Base-by-base conservation (phyloP, 2,797 vertebrate species). In the Bucorvus abyssinicus region DNA sequence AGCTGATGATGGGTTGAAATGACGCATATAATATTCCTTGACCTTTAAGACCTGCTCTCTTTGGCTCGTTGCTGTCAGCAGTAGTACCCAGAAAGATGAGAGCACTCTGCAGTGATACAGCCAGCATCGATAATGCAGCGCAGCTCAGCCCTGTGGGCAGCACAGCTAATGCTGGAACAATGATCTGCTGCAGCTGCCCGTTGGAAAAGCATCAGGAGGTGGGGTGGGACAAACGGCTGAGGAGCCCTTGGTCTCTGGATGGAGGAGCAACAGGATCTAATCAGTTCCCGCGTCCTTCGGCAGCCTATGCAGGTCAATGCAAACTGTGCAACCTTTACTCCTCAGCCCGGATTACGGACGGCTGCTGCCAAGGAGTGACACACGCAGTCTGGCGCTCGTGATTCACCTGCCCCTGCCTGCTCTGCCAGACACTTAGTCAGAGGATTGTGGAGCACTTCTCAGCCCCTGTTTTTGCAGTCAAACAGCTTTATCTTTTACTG, bases 21-120 rank as follows among this genome's bases (percentile, higher is more conserved):
- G 89, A 94, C 14, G 1, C 63, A 80, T 76, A n/a, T 60, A 70
- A 81, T 84, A 81, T 90, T 70, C 70, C 87, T 94, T 94, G 93
- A 90, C 89, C 80, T 90, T 69, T 93, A 65, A 63, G 49, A 50
- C 56, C 45, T 17, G 8, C 17, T 26, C 18, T 88, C 60, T 90
- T 21, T 74, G 67, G 49, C 74, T 29, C 3, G 19, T 34, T 5
- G 30, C 73, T 84, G 69, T 82, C 85, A 88, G 82, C 12, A 70
- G 7, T 36, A 55, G 82, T 59, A 32, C 61, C 57, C 53, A 78
- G 84, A 61, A 69, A 27, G 63, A 89, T 70, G 93, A 89, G 70
- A 87, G 56, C 47, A 27, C 1, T 0, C 10, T 0, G 42, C 15
- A 63, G 65, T 36, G 77, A 13, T 3, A 40, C 32, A 26, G 61